A percentile compares a stretch with the other conserved stretches of the same genome.
phyloP scores from a whole-genome alignment of 1,140 invertebrate species.

The Idris sp. region DNA sequence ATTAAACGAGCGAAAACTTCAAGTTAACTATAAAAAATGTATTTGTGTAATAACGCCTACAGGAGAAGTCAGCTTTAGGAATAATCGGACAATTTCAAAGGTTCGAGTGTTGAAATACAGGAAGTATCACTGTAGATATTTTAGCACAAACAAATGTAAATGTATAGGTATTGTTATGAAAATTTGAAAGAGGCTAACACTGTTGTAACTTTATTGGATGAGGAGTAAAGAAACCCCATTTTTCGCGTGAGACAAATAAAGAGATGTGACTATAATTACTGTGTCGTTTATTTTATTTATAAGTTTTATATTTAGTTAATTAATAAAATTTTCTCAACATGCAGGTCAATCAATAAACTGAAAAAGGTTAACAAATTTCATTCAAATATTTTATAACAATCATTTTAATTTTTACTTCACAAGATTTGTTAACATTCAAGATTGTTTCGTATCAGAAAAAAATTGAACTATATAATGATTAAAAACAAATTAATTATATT shows the following conservation, averaged over 20 bases:
- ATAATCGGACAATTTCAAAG: conserved; percentile 19
- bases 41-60: conserved; percentile 48
- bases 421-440: too few relatives aligned
- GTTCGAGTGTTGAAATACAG: conserved; percentile 39
- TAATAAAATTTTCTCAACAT: too few relatives aligned
- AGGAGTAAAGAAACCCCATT: conserved; percentile 61
- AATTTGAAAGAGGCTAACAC: conserved; percentile 61
- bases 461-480: too few relatives aligned
- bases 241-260: conserved; percentile 63
- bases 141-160: conserved; percentile 74
- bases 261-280: conserved; percentile 59
- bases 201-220: conserved; percentile 64
- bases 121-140: conserved; percentile 77
- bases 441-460: too few relatives aligned
- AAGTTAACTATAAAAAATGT: conserved; percentile 38
- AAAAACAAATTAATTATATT: too few relatives aligned
- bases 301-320: too few relatives aligned
- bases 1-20: conserved; percentile 49
- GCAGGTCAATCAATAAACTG: too few relatives aligned
- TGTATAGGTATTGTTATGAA: conserved; percentile 63
- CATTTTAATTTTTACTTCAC: too few relatives aligned
- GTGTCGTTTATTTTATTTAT: too few relatives aligned
- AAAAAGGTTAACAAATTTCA: too few relatives aligned
- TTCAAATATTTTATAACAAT: too few relatives aligned
- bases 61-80: conserved; percentile 19